Conservation (phyloP, 1,140 invertebrate genomes). For the Drosophila dunni region DNA sequence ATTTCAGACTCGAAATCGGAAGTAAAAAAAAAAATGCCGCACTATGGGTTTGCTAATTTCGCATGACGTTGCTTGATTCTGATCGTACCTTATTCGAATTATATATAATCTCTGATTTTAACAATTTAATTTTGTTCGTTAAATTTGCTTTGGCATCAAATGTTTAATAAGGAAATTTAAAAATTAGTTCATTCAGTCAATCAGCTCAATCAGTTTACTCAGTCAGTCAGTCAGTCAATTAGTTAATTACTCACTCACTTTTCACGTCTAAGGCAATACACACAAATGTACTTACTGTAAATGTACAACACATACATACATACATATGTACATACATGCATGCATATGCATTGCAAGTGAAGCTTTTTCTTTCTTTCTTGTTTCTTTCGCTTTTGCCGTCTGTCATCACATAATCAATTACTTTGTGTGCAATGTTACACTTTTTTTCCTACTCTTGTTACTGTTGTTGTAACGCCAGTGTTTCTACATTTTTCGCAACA, state of each 20-base stretch:
- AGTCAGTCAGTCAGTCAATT: constrained; percentile 23
- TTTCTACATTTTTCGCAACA: constrained; percentile 54
- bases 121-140: background rate
- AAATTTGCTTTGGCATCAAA: background rate
- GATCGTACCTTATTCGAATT: too few species aligned
- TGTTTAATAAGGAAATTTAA: background rate
- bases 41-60: too few species aligned
- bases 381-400: background rate
- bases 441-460: constrained; percentile 15
- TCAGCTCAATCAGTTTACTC: constrained; percentile 7
- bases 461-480: constrained; percentile 3
- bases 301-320: background rate
- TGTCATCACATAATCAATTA: constrained; percentile 48
- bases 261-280: constrained; percentile 1
- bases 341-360: constrained; percentile 8
- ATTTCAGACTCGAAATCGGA: too few species aligned
- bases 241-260: constrained; percentile 30
- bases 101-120: too few species aligned
- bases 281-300: background rate
- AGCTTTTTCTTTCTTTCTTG: constrained; percentile 4
- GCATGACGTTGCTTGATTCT: too few species aligned
- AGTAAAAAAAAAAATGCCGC: too few species aligned
- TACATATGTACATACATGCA: background rate
- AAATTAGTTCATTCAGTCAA: constrained; percentile 13
- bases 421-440: constrained; percentile 33